A percentile compares a stretch with the other conserved stretches of the same genome.
phyloP scores from a whole-genome alignment of 2,888 invertebrate species.

The Dasypolia templi region DNA sequence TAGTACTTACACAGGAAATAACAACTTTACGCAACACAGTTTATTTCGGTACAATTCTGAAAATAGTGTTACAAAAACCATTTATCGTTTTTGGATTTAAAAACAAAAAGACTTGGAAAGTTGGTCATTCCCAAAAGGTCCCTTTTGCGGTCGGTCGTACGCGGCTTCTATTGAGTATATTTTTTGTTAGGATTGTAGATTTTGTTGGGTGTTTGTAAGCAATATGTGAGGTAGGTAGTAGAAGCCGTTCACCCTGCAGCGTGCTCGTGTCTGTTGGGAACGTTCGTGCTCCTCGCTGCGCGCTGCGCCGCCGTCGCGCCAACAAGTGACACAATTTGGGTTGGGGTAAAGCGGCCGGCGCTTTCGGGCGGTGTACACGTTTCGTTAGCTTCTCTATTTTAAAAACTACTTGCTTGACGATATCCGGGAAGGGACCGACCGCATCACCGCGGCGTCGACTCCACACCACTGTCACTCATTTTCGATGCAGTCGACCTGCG shows the following conservation, averaged over 20 bases:
- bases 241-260: constrained; percentile 81
- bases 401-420: constrained; percentile 88
- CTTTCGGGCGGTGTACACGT: constrained; percentile 89
- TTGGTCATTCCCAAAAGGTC: constrained; percentile 73
- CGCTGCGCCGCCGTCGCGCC: constrained; percentile 74
- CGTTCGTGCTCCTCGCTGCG: constrained; percentile 72
- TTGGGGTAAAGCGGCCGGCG: constrained; percentile 88
- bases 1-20: constrained; percentile 10
- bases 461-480: constrained; percentile 83
- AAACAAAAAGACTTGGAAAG: constrained; percentile 71
- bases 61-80: constrained; percentile 51
- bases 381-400: constrained; percentile 90
- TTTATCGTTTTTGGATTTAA: constrained; percentile 57
- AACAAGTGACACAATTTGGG: constrained; percentile 88
- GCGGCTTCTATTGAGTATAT: constrained; percentile 74
- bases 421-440: constrained; percentile 90
- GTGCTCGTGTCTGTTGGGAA: constrained; percentile 73
- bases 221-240: constrained; percentile 71
- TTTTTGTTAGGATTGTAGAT: constrained; percentile 73
- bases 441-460: constrained; percentile 81
- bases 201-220: constrained; percentile 73
- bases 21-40: constrained; percentile 18
- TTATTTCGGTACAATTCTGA: constrained; percentile 25
- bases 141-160: constrained; percentile 69
- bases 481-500: constrained; percentile 89